These are phyloP conservation scores for Vireo griseus DNA, from an alignment of 2,797 vertebrate genomes.

Conservation along the genomic window DNA sequence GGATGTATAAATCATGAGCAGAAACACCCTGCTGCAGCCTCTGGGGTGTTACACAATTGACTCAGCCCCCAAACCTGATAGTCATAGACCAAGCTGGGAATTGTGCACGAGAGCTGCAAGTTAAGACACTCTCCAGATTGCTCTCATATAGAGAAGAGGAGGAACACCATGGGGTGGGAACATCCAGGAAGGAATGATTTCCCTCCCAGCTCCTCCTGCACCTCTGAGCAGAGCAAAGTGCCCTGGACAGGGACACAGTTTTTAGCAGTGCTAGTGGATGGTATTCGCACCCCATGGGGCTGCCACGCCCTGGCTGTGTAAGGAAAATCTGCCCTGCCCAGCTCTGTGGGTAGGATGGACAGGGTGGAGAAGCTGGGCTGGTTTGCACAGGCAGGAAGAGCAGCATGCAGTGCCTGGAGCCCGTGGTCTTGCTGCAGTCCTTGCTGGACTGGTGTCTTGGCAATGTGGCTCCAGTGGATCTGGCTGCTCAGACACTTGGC, in stretches of 20 bases:
- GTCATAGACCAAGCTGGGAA: background rate
- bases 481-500: background rate
- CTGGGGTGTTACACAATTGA: background rate
- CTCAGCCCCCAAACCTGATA: background rate
- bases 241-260: background rate
- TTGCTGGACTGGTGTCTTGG: background rate
- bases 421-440: background rate
- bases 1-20: background rate
- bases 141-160: background rate
- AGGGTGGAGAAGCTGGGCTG: background rate
- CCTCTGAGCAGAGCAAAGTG: background rate
- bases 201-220: background rate
- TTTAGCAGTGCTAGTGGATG: background rate
- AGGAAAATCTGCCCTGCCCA: background rate
- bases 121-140: background rate
- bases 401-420: background rate
- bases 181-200: background rate
- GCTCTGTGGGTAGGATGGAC: background rate
- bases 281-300: accelerated
- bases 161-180: background rate
- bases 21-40: background rate
- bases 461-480: background rate
- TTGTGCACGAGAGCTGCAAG: accelerated
- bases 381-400: background rate
- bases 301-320: background rate